These are phyloP conservation scores for Sus scrofa DNA, from an alignment of 2,113 vertebrate genomes.

Conservation along the genomic window T2T-Sscrofa CM000830.6:66708001-66708500, in stretches of 20 bases:
- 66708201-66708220: background rate
- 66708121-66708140: background rate
- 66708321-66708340: background rate
- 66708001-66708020: background rate
- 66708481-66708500: background rate
- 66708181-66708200: background rate
- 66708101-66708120: background rate
- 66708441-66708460: background rate
- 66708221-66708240: background rate
- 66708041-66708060: background rate
- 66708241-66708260: background rate
- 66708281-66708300: background rate
- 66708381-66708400: background rate
- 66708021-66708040: background rate
- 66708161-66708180: background rate
- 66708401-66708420: background rate
- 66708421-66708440: background rate
- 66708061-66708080: background rate
- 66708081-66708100: background rate
- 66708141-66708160: background rate
- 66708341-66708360: background rate
- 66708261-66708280: background rate
- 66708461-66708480: background rate
- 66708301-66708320: constrained; percentile 11
- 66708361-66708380: background rate